Conservation (phyloP, 2,797 vertebrate species). For the Chloroceryle inda region DNA sequence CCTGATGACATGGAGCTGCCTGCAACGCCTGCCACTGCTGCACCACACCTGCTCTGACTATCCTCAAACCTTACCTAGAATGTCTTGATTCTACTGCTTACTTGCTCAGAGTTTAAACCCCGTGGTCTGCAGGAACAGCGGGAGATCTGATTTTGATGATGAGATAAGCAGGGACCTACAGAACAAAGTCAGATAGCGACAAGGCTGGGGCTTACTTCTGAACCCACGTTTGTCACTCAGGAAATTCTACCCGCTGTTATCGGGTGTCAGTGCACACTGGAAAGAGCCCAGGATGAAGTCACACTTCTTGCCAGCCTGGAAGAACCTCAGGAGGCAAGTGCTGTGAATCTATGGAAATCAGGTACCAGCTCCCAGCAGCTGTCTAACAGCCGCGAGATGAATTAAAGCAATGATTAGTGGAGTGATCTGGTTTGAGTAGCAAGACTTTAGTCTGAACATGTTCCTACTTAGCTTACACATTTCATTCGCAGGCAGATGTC, state of each 20-base stretch:
- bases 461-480: slow-evolving; percentile 42
- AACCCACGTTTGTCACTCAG: not conserved
- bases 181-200: not conserved
- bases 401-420: slow-evolving; percentile 41
- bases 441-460: slow-evolving; percentile 40
- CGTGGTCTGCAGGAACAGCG: not conserved
- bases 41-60: not conserved
- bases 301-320: not conserved
- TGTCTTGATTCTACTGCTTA: accelerated
- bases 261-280: slow-evolving; percentile 29
- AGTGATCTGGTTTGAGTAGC: slow-evolving; percentile 42
- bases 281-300: slow-evolving; percentile 16
- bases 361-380: not conserved
- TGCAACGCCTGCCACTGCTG: accelerated
- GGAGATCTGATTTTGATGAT: slow-evolving; percentile 19
- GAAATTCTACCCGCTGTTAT: slow-evolving; percentile 15
- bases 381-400: not conserved
- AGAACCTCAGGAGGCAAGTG: not conserved
- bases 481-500: slow-evolving; percentile 64
- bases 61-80: not conserved
- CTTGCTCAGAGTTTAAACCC: not conserved
- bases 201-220: slow-evolving; percentile 43
- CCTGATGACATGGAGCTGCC: accelerated
- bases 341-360: not conserved
- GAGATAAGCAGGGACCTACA: slow-evolving; percentile 20